Evolutionary conservation across 2,113 vertebrate species (phyloP).

Genomic region (Seriola aureovittata): DNA sequence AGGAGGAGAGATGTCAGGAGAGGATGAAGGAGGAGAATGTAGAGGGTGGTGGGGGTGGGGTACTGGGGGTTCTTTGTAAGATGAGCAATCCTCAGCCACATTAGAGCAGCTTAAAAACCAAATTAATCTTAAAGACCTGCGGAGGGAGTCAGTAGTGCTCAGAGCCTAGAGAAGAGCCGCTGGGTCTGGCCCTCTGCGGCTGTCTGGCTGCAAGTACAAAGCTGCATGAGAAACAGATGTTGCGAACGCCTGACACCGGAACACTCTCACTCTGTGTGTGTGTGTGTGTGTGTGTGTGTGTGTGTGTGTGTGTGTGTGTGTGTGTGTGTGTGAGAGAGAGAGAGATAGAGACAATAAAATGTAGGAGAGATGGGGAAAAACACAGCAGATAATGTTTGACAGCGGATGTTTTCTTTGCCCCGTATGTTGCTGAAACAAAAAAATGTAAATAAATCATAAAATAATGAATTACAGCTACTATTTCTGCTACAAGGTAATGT

Average conservation of each 20-base stretch:
- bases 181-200: constrained; percentile 31
- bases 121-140: constrained; percentile 64
- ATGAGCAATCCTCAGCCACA: constrained; percentile 64
- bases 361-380: background rate
- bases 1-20: constrained; percentile 15
- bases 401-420: constrained; percentile 16
- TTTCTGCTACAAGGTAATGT: background rate
- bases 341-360: constrained; percentile 24
- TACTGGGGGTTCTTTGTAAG: constrained; percentile 29
- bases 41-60: background rate
- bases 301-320: constrained; percentile 5
- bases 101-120: constrained; percentile 56
- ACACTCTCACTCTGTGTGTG: constrained; percentile 8
- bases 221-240: constrained; percentile 74
- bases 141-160: constrained; percentile 36
- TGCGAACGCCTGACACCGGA: constrained; percentile 32
- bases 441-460: background rate
- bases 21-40: constrained; percentile 37
- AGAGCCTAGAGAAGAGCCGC: constrained; percentile 37
- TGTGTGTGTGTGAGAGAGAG: background rate
- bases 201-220: constrained; percentile 51
- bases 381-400: constrained; percentile 17
- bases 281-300: constrained; percentile 5
- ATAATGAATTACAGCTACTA: background rate
- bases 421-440: background rate